Evolutionary conservation across 92 coral and sea anemone genomes (phyloP), one percentile per base, ranked within the genome.

Genomic region (Phymanthus crucifer): DNA sequence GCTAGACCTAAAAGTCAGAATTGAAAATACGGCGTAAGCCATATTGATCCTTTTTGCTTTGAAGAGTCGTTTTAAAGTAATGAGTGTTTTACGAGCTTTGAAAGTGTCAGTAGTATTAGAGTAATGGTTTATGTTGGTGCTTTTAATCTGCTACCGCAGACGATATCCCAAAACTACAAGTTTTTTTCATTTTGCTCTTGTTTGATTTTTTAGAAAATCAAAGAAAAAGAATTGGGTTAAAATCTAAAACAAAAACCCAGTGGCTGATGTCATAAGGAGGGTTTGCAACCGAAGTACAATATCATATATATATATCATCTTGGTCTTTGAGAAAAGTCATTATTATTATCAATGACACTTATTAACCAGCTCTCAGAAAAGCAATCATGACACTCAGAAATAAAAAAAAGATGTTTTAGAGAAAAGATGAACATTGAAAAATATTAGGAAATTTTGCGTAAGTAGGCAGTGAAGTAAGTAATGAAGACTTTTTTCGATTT

Each of bases 31-130:
- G 16, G 33, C 10, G 68, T 61, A 21, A 21, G 24, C 64, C 27
- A 14, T 23, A 27, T 61, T 29, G 2, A 61, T 61, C 10, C 9
- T 61, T 61, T 61, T 27, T 61, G 9, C 68, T 27, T 27, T 61
- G 34, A 18, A 61, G 32, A 61, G 68, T 61, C 68, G 68, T 61
- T 61, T 61, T 61, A 29, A 24, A 8, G 18, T 61, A 61, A 61
- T 61, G 26, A 34, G 16, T 61, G 9, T 61, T 61, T 61, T 61
- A 61, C 68, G 68, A 61, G 32, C 17, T 19, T 54, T 54, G 68
- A 61, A 61, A 24, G 68, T 61, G 68, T 61, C 68, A 61, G 29
- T 61, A 61, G 35, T 12, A 61, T 61, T 61, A 61, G 32, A 61
- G 68, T 61, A 29, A 61, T 61, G 68, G 32, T 17, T 19, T 61